Evolutionary conservation across 2,888 invertebrate genomes (phyloP).

Genomic region (Tenthredo livida): DNA sequence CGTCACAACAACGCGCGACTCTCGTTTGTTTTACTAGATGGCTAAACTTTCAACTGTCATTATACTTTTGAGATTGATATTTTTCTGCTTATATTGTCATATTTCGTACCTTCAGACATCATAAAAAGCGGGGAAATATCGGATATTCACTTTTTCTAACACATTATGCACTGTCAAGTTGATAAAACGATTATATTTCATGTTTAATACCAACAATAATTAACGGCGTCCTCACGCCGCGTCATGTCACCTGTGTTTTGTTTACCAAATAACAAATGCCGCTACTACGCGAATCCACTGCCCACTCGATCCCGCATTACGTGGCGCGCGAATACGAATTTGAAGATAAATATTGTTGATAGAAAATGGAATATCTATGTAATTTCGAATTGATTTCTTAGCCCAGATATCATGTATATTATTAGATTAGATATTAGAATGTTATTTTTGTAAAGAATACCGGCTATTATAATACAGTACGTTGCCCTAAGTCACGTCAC

Average conservation of each 20-base stretch:
- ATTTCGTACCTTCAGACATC: background rate
- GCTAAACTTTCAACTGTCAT: background rate
- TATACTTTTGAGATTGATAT: background rate
- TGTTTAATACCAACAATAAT: background rate
- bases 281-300: background rate
- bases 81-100: background rate
- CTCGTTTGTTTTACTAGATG: background rate
- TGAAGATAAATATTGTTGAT: background rate
- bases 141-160: background rate
- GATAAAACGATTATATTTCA: background rate
- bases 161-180: background rate
- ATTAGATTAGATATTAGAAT: background rate
- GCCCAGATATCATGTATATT: no score
- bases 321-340: background rate
- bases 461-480: no score
- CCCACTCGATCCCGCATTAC: background rate
- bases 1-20: background rate
- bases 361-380: background rate
- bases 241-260: background rate
- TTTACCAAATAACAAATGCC: background rate
- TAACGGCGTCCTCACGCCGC: background rate
- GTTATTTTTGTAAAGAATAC: background rate
- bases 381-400: background rate
- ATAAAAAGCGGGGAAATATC: background rate
- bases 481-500: no score